Percentiles rank a stretch among this genome's conserved stretches.
phyloP scores from a whole-genome alignment of 2,888 invertebrate species.

The Athetis lepigone region DNA sequence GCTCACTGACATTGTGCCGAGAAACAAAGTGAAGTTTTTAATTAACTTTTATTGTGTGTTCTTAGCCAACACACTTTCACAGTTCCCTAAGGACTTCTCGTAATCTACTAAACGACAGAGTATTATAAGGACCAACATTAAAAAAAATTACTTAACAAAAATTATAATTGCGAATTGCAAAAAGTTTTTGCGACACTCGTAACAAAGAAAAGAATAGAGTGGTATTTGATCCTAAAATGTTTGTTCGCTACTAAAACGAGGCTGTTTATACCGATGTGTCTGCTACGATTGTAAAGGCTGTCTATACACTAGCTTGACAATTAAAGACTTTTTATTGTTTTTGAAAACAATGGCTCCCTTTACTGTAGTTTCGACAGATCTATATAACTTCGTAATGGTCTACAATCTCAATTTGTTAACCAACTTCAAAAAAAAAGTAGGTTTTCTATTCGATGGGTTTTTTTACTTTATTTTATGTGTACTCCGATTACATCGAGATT shows the following conservation, averaged over 20 bases:
- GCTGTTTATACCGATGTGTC: slow-evolving; percentile 1
- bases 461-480: too few relatives aligned
- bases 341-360: background rate
- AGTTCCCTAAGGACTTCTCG: background rate
- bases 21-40: too few relatives aligned
- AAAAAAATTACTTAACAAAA: slow-evolving; percentile 1
- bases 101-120: slow-evolving; percentile 8
- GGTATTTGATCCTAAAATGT: background rate
- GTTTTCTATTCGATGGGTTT: too few relatives aligned
- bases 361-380: too few relatives aligned
- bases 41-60: too few relatives aligned
- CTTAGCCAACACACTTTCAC: background rate
- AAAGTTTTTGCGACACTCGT: background rate
- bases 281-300: background rate
- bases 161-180: slow-evolving; percentile 25
- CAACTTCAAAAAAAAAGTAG: too few relatives aligned
- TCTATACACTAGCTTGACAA: too few relatives aligned
- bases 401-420: too few relatives aligned
- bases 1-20: too few relatives aligned
- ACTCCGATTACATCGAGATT: too few relatives aligned
- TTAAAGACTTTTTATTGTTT: too few relatives aligned
- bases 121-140: background rate
- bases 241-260: background rate
- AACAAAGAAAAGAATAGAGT: slow-evolving; percentile 10
- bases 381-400: too few relatives aligned